Conservation (phyloP, 2,797 vertebrate species). For the Sebastes taczanowskii region DNA sequence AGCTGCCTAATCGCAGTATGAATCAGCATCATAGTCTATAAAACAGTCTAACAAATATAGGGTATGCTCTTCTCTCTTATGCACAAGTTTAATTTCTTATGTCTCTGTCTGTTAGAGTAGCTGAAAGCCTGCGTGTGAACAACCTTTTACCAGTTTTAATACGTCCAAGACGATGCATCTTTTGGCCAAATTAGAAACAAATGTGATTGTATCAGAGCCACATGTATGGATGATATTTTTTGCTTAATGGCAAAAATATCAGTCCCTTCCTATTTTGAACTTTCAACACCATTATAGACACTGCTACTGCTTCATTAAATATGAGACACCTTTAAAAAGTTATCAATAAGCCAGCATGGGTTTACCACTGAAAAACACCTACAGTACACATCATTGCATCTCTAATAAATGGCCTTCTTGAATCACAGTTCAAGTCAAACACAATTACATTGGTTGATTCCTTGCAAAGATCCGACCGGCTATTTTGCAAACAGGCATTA, state of each 20-base stretch:
- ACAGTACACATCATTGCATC: neutral
- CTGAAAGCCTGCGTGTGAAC: neutral
- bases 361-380: neutral
- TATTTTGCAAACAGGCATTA: constrained; percentile 41
- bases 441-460: constrained; percentile 14
- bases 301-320: neutral
- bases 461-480: constrained; percentile 18
- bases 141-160: neutral
- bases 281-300: neutral
- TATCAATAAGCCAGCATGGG: neutral
- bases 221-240: neutral
- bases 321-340: neutral
- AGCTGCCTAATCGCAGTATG: constrained; percentile 57
- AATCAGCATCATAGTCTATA: constrained; percentile 51
- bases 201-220: neutral
- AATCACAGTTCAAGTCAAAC: constrained; percentile 19
- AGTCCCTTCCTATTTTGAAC: neutral
- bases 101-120: neutral
- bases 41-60: constrained; percentile 28
- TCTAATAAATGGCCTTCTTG: neutral
- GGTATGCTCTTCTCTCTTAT: neutral
- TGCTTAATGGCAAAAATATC: neutral
- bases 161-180: neutral
- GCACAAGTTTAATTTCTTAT: constrained; percentile 10
- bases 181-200: constrained; percentile 16